phyloP scores from a whole-genome alignment of 2,888 invertebrate genomes.

The Aelia acuminata region DNA sequence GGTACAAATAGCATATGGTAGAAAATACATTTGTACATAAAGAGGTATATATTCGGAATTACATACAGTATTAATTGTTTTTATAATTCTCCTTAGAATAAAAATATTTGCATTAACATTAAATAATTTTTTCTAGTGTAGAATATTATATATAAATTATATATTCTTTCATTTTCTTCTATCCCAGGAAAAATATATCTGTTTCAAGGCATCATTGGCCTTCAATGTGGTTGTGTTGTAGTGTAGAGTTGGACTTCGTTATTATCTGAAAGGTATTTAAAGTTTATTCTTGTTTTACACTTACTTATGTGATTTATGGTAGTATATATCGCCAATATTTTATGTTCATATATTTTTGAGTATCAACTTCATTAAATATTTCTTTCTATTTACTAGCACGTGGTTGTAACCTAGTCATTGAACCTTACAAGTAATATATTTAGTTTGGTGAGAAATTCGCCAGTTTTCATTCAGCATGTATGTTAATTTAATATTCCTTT shows the following conservation, averaged over 20 bases:
- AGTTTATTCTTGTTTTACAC: not conserved
- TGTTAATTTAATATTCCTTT: not conserved
- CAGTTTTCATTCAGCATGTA: no score
- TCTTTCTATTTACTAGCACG: not conserved
- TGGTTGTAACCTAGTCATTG: not conserved
- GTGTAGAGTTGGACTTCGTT: constrained; percentile 28
- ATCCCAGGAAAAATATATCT: no score
- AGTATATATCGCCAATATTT: not conserved
- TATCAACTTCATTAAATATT: not conserved
- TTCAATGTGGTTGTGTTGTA: constrained; percentile 38
- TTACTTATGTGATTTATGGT: not conserved
- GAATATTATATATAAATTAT: no score
- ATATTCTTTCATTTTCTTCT: no score
- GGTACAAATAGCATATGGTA: no score
- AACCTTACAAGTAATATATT: not conserved
- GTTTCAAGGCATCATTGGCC: constrained; percentile 18
- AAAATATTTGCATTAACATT: no score
- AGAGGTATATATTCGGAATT: no score
- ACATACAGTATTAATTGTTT: no score
- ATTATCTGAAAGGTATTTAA: not conserved
- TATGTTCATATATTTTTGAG: not conserved
- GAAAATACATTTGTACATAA: no score
- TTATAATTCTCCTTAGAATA: no score
- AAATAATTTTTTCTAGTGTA: no score
- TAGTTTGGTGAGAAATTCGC: not conserved